Evolutionary conservation across 1,140 invertebrate species (phyloP), one percentile per base, ranked within the genome.

Genomic region (Bombus waltoni): DNA sequence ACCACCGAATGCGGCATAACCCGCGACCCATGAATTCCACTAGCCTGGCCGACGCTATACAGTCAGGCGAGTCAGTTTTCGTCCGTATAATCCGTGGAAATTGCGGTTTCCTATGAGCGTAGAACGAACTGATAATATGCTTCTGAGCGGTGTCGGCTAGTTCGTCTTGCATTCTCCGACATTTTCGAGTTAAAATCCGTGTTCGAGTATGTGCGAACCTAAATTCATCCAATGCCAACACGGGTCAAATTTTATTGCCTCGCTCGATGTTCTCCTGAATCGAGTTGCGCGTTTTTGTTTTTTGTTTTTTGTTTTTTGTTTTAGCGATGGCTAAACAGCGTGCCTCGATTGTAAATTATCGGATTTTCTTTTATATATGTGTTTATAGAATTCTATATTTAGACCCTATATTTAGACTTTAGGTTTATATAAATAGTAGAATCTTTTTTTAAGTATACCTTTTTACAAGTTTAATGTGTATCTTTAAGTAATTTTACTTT

Each of bases 1-100:
- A 93, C 94, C 93, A 93, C 91, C 89, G 92, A 94, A 91, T 92
- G 92, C 92, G 91, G 94, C 94, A 94, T 94, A 94, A 94, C 94
- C 93, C 91, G 90, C 93, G 91, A 93, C 93, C 94, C 92, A 92
- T 90, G 92, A 93, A 94, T 94, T 94, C 93, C 93, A 84, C 53
- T 59, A 92, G 87, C 88, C 78, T 91, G 86, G 90, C 89, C 91
- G 88, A 81, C 87, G 87, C 84, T 91, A 88, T 91, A 86, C 92
- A 92, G 90, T 93, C 89, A 89, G 85, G 68, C 66, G 85, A 90
- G 89, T 90, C 88, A 90, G 88, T 90, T 90, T 90, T 90, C 89
- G 80, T 82, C 81, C 88, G 88, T 84, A 81, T 87, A 89, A 84
- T 87, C 81, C 87, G 88, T 85, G 85, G 88, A 89, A 87, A 89